Evolutionary conservation across 2,113 vertebrate species (phyloP), one percentile per base, ranked within the genome.

Genomic region (Xyrauchen texanus): DNA sequence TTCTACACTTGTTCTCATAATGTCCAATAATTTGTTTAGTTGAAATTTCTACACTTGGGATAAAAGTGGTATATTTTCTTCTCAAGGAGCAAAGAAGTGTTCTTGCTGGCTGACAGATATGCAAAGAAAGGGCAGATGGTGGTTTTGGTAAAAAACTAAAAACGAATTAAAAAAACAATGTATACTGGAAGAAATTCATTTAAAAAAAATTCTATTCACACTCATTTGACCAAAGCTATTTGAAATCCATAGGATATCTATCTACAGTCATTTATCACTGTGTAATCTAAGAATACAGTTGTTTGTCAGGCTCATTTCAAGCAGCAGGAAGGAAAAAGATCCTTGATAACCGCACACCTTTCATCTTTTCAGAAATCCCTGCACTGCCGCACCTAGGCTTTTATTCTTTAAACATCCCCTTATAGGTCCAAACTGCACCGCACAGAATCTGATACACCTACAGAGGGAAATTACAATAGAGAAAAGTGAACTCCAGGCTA

Each of bases 351-450:
- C 66, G 21, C 83, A 84, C n/a, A 15, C 61, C 82, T 87, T 87
- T 86, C 78, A 86, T 88, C 85, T 87, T 76, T 76, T 78, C 67
- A 84, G 49, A 85, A 80, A 82, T 82, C 69, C 63, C 62, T 58
- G 65, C 68, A 16, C 34, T 76, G 65, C 77, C 76, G 79, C 82
- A 80, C 83, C 76, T 70, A 53, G 51, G 60, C 55, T 70, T 85
- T 82, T 77, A 74, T 85, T 84, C 81, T 78, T 83, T 77, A 76
- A 83, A 74, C 67, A 49, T 66, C 45, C 77, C 74, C 75, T 80
- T 51, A 76, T 78, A 82, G 78, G 77, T 82, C 80, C 81, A 70
- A 66, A 61, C 67, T 84, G 85, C 61, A 80, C 75, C 69, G 78
- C 82, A 79, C 34, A 81, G 83, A 86, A 88, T 55, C 72, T 51